Evolutionary conservation across 2,888 invertebrate species (phyloP), one percentile per base, ranked within the genome.

Genomic region (Euproctis similis): DNA sequence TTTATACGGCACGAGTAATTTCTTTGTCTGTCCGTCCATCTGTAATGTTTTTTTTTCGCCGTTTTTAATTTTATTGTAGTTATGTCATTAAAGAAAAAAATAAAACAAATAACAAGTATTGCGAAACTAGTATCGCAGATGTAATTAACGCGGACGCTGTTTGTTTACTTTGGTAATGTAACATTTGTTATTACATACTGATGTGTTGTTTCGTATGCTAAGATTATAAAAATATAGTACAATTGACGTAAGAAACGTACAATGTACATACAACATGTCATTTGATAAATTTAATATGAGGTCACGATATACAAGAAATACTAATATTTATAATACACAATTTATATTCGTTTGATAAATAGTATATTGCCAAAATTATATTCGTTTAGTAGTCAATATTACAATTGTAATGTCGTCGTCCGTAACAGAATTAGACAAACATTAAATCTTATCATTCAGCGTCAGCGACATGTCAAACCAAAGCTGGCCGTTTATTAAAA

Each of bases 1-100:
- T 68, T 67, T 68, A 67, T 68, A 60, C 57, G 58, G 59, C 64
- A 59, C 59, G 57, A 52, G 60, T 63, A 61, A 66, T 66, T 61
- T 62, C 60, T 54, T 53, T 53, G 65, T 59, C 58, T 60, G 57
- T 48, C 50, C 41, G 57, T 58, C 50, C 41, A 56, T 58, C 39
- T 41, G 49, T 42, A 33, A 38, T 35, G 39, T 47, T 46, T 36
- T 46, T 42, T n/a, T n/a, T n/a, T n/a, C n/a, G n/a, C n/a, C 40
- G 51, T 55, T 59, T n/a, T n/a, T 50, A 49, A 49, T 52, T 53
- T 60, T 55, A 53, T 55, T 52, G 39, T 39, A 46, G 42, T 51
- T 43, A 46, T 50, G 46, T 48, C 50, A 59, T 58, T 61, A 57
- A 53, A 51, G n/a, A n/a, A n/a, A n/a, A n/a, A n/a, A n/a, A n/a